A percentile compares a stretch with the other conserved stretches of the same genome.
Conservation (phyloP, 2,113 vertebrate species). For the Varanus salvator region DNA sequence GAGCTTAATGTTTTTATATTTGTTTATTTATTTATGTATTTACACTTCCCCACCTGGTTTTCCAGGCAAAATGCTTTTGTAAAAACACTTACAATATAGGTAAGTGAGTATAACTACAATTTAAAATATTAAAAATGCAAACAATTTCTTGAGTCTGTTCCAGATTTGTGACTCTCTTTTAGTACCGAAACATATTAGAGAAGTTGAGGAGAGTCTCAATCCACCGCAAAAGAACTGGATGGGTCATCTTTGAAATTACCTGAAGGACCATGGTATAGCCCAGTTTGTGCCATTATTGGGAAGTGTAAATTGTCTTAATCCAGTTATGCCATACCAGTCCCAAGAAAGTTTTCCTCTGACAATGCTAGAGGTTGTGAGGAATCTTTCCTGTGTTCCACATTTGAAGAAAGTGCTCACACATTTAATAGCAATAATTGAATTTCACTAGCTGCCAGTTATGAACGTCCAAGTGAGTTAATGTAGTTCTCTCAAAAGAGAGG, state of each 20-base stretch:
- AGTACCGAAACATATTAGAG: background rate
- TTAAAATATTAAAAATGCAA: too few species aligned
- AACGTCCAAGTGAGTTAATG: background rate
- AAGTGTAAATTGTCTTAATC: too few species aligned
- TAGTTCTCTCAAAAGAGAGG: constrained; percentile 2
- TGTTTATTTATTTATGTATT: background rate
- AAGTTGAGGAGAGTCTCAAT: background rate
- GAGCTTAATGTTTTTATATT: background rate
- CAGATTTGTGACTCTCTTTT: background rate
- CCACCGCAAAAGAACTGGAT: background rate
- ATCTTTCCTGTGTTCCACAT: constrained; percentile 26
- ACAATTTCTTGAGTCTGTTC: background rate
- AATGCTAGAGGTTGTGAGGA: constrained; percentile 1
- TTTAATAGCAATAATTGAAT: constrained; percentile 11
- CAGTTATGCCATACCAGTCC: too few species aligned
- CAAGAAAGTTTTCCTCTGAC: constrained; percentile 30
- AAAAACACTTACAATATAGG: background rate
- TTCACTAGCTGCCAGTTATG: constrained; percentile 28
- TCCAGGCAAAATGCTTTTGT: background rate
- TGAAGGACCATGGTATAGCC: background rate
- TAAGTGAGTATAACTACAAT: too few species aligned
- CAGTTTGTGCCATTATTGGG: too few species aligned
- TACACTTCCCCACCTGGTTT: background rate
- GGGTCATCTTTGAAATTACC: background rate
- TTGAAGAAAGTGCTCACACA: constrained; percentile 23